Evolutionary conservation across 2,888 invertebrate species (phyloP).

Genomic region (Linhomoeus sp.): DNA sequence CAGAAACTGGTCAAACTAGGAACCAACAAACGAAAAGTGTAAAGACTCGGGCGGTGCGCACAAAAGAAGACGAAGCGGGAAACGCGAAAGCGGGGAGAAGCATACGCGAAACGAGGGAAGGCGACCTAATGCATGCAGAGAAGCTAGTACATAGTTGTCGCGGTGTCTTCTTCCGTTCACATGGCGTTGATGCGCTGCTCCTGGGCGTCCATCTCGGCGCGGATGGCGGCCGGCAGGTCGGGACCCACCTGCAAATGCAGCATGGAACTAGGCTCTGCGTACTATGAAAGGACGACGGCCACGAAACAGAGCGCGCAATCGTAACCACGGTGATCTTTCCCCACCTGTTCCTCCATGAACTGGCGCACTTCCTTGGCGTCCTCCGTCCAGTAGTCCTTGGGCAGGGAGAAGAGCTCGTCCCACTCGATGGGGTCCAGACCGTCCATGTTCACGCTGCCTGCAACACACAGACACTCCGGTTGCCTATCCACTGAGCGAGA

Average conservation of each 20-base stretch:
- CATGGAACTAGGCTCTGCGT: too few species aligned
- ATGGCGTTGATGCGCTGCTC: constrained; percentile 20
- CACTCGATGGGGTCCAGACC: constrained; percentile 54
- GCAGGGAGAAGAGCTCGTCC: constrained; percentile 60
- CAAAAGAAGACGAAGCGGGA: too few species aligned
- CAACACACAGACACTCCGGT: too few species aligned
- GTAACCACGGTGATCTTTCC: neutral
- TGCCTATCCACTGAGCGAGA: too few species aligned
- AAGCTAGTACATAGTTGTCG: too few species aligned
- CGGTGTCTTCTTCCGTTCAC: neutral
- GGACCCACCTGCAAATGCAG: constrained; percentile 14
- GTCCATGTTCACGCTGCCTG: constrained; percentile 47
- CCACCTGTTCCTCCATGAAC: constrained; percentile 75
- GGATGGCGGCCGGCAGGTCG: constrained; percentile 20
- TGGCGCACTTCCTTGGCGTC: constrained; percentile 56
- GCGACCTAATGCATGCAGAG: too few species aligned
- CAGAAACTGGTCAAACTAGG: too few species aligned
- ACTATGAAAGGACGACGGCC: neutral
- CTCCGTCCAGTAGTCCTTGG: constrained; percentile 72
- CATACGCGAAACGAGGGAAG: too few species aligned
- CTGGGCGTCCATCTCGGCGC: constrained; percentile 22
- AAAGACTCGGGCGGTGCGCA: too few species aligned
- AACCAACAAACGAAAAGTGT: too few species aligned
- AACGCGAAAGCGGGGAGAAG: too few species aligned
- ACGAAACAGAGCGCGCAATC: neutral